Conservation (phyloP, 1,140 invertebrate species). For the Drosophila truncata region DNA sequence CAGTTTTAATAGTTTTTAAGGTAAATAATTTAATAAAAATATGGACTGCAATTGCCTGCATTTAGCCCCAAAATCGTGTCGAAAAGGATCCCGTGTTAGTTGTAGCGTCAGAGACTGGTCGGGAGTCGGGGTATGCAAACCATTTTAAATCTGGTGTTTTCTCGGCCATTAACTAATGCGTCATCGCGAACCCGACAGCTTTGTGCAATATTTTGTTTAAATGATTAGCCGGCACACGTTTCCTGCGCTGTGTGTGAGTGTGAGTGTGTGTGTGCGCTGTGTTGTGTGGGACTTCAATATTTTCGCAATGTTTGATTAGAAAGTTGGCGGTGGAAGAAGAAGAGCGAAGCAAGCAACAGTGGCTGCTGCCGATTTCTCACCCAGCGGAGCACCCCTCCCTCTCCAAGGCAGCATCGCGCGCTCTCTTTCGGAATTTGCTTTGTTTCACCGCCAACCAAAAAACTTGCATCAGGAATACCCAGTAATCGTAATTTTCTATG, state of each 20-base stretch:
- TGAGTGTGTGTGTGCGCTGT: constrained; percentile 28
- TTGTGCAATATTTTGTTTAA: constrained; percentile 62
- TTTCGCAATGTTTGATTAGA: constrained; percentile 74
- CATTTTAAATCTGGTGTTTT: constrained; percentile 34
- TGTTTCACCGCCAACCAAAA: constrained; percentile 33
- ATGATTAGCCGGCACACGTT: constrained; percentile 59
- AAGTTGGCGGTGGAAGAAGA: constrained; percentile 57
- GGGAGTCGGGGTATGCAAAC: constrained; percentile 1
- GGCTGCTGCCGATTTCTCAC: constrained; percentile 50
- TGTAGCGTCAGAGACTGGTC: no score
- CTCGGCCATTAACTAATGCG: constrained; percentile 69
- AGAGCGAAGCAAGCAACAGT: constrained; percentile 33
- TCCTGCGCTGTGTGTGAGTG: constrained; percentile 7
- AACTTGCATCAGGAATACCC: constrained; percentile 39
- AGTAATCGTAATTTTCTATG: background rate
- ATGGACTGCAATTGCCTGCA: background rate
- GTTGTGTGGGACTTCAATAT: constrained; percentile 30
- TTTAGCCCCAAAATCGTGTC: background rate
- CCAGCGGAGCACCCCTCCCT: constrained; percentile 16
- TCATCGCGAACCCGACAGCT: constrained; percentile 56
- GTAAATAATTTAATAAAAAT: constrained; percentile 25
- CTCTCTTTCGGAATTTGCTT: constrained; percentile 29
- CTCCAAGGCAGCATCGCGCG: constrained; percentile 14
- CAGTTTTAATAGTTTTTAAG: constrained; percentile 38
- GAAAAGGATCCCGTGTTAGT: background rate